A percentile compares a stretch with the other conserved stretches of the same genome.
Evolutionary conservation across 2,888 invertebrate genomes (phyloP).

Genomic region (Rhaphigaster nebulosa): DNA sequence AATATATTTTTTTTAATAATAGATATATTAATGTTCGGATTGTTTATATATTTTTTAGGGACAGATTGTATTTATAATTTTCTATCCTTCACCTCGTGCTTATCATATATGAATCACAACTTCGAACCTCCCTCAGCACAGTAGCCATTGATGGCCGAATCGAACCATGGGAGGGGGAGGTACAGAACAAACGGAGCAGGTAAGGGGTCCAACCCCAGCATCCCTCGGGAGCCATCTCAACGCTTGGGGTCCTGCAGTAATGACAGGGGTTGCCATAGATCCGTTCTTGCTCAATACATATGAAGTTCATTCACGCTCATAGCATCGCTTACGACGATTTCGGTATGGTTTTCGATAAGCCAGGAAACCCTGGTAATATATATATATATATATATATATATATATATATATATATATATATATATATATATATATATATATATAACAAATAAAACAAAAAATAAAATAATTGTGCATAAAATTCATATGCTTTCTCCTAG

Average conservation of each 20-base stretch:
- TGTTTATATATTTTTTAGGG: no score
- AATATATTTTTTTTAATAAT: no score
- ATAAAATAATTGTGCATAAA: no score
- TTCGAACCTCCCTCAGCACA: background rate
- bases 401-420: no score
- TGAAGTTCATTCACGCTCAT: background rate
- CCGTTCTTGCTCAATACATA: background rate
- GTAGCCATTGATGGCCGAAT: background rate
- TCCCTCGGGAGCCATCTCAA: slow-evolving; percentile 27
- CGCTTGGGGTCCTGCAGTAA: background rate
- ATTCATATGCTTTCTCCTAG: no score
- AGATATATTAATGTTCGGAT: no score
- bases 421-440: no score
- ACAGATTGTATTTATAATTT: no score
- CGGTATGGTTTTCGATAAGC: background rate
- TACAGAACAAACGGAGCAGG: background rate
- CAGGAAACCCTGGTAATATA: background rate
- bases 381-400: no score
- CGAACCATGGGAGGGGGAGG: background rate
- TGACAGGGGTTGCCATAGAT: background rate
- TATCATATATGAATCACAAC: background rate
- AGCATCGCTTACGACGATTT: background rate
- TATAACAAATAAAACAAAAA: no score
- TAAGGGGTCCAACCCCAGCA: slow-evolving; percentile 25
- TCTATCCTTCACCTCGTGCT: no score